These are phyloP conservation scores for Oryzias celebensis DNA, from an alignment of 2,113 vertebrate genomes.

Conservation along the genomic window DNA sequence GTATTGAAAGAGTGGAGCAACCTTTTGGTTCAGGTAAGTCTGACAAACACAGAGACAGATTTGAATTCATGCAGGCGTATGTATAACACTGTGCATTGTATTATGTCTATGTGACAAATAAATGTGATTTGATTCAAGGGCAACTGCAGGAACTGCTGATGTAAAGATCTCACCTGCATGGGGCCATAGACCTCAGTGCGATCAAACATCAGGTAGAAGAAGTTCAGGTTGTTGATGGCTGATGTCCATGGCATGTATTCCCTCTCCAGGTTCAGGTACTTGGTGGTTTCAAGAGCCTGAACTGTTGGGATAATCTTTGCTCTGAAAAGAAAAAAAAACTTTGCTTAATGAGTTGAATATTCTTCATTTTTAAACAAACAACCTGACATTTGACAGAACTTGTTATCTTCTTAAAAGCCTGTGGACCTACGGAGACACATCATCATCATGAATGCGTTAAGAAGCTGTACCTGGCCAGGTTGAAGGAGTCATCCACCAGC, in stretches of 20 bases:
- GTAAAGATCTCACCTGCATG: slow-evolving; percentile 80
- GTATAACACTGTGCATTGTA: no score
- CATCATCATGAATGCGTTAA: no score
- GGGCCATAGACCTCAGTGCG: slow-evolving; percentile 81
- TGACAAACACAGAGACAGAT: slow-evolving; percentile 46
- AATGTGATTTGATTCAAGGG: no score
- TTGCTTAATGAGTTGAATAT: background rate
- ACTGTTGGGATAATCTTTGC: slow-evolving; percentile 69
- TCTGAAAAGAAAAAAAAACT: slow-evolving; percentile 59
- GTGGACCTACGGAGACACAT: no score
- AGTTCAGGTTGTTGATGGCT: slow-evolving; percentile 79
- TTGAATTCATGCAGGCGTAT: background rate
- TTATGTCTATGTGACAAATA: no score
- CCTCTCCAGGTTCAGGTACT: slow-evolving; percentile 72
- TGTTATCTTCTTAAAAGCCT: no score
- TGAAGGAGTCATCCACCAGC: slow-evolving; percentile 87
- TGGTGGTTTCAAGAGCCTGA: slow-evolving; percentile 82
- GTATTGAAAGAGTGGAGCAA: slow-evolving; percentile 68
- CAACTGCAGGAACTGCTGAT: background rate
- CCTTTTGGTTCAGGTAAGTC: slow-evolving; percentile 80
- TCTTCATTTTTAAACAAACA: background rate
- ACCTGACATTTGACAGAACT: background rate
- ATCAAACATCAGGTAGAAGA: slow-evolving; percentile 89
- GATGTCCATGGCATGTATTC: slow-evolving; percentile 88
- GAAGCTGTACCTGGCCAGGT: slow-evolving; percentile 83